A percentile compares a stretch with the other conserved stretches of the same genome.
These are phyloP conservation scores for Antheraea mylitta DNA, from an alignment of 1,140 invertebrate species.

Conservation along the genomic window DNA sequence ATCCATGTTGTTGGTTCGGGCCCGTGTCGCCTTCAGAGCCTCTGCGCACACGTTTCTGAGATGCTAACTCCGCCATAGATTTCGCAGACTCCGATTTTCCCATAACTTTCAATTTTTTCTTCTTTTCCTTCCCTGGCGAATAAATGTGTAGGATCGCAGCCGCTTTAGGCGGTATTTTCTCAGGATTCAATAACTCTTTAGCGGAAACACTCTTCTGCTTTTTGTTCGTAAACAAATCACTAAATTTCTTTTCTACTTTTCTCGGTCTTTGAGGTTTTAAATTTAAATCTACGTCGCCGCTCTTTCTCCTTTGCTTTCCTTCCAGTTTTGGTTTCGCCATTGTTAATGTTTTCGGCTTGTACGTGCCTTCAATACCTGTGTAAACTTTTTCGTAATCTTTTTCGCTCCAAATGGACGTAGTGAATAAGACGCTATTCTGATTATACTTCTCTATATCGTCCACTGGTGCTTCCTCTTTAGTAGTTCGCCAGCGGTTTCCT, in stretches of 20 bases:
- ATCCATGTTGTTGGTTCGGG: conserved; percentile 45
- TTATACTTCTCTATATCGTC: conserved; percentile 57
- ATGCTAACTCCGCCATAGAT: conserved; percentile 42
- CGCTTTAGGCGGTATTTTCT: conserved; percentile 80
- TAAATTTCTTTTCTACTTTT: conserved; percentile 73
- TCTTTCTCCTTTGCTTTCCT: conserved; percentile 56
- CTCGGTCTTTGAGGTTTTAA: conserved; percentile 61
- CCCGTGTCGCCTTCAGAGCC: conserved; percentile 63
- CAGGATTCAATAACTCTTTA: conserved; percentile 63
- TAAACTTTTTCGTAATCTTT: conserved; percentile 66
- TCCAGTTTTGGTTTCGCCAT: conserved; percentile 65
- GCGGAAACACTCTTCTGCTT: conserved; percentile 60
- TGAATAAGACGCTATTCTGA: conserved; percentile 61
- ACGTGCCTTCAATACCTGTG: conserved; percentile 69
- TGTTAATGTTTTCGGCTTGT: conserved; percentile 77
- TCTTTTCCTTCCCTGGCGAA: conserved; percentile 64
- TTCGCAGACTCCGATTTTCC: conserved; percentile 63
- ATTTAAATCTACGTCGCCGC: conserved; percentile 63
- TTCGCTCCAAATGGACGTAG: conserved; percentile 67
- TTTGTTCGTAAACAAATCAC: conserved; percentile 68
- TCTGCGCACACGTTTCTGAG: conserved; percentile 46
- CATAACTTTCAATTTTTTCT: conserved; percentile 56
- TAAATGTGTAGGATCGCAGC: conserved; percentile 79
- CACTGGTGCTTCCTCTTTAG: conserved; percentile 56
- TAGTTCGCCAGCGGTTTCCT: conserved; percentile 75